Conservation (phyloP, 2,113 vertebrate species). For the Varanus komodoensis region DNA sequence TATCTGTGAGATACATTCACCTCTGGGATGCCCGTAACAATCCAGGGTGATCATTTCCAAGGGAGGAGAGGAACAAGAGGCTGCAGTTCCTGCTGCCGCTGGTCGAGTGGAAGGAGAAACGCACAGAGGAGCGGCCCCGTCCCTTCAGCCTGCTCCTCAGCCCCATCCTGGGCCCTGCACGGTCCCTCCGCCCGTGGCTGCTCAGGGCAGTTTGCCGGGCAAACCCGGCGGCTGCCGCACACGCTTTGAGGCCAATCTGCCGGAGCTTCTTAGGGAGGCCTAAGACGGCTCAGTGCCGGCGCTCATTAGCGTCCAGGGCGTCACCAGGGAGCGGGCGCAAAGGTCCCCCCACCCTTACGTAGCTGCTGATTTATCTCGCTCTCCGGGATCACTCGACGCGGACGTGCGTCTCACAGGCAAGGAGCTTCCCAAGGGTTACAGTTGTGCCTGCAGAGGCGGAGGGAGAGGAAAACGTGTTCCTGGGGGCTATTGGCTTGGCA, state of each 20-base stretch:
- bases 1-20: background rate
- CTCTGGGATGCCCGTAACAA: background rate
- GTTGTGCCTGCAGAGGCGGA: background rate
- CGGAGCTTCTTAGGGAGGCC: constrained; percentile 56
- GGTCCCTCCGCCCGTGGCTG: constrained; percentile 7
- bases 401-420: constrained; percentile 53
- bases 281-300: constrained; percentile 70
- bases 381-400: constrained; percentile 42
- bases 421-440: constrained; percentile 37
- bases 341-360: constrained; percentile 59
- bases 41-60: background rate
- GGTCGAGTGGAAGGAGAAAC: background rate
- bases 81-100: background rate
- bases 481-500: too few relatives aligned
- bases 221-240: constrained; percentile 63
- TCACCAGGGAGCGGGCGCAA: constrained; percentile 55
- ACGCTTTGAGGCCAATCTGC: constrained; percentile 55
- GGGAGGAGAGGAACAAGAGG: too few relatives aligned
- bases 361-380: constrained; percentile 59
- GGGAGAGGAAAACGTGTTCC: background rate
- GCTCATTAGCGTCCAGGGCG: constrained; percentile 62
- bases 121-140: background rate
- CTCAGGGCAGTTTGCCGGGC: constrained; percentile 41
- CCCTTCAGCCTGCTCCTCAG: too few relatives aligned
- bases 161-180: too few relatives aligned